phyloP scores from a whole-genome alignment of 1,140 invertebrate genomes.

The Patella vulgata region DNA sequence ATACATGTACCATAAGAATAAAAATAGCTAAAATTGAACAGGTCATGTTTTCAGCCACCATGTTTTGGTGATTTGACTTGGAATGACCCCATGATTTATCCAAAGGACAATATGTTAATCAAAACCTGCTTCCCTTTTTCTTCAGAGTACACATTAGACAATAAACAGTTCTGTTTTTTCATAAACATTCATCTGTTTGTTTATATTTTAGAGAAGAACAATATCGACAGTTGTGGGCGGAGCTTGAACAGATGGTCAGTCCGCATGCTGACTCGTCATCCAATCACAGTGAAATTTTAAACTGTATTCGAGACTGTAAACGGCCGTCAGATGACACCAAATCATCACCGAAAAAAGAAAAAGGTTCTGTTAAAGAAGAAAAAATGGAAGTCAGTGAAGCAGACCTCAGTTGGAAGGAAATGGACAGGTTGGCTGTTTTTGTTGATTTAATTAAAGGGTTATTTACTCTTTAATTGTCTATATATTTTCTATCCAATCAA shows the following conservation, averaged over 20 bases:
- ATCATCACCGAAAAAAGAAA: slow-evolving; percentile 66
- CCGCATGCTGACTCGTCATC: slow-evolving; percentile 76
- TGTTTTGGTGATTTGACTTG: no score
- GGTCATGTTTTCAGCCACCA: no score
- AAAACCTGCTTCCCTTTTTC: no score
- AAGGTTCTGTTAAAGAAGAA: slow-evolving; percentile 55
- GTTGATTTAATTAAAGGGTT: no score
- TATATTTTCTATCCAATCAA: no score
- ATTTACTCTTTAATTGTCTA: no score
- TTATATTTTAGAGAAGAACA: slow-evolving; percentile 79
- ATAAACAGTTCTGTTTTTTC: no score
- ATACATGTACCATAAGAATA: no score
- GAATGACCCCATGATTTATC: no score
- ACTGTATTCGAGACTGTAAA: slow-evolving; percentile 85
- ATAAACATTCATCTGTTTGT: slow-evolving; percentile 7
- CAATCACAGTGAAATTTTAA: slow-evolving; percentile 81
- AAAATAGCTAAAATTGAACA: no score
- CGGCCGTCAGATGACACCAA: slow-evolving; percentile 53
- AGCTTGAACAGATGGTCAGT: slow-evolving; percentile 85
- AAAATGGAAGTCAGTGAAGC: slow-evolving; percentile 73
- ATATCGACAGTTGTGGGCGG: slow-evolving; percentile 88
- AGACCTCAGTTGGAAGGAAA: slow-evolving; percentile 72
- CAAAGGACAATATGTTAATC: no score
- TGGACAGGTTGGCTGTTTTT: slow-evolving; percentile 69
- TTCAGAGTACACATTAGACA: no score